These are phyloP conservation scores for Ptychoptera contaminata DNA, from an alignment of 2,888 invertebrate genomes.

Conservation along the genomic window DNA sequence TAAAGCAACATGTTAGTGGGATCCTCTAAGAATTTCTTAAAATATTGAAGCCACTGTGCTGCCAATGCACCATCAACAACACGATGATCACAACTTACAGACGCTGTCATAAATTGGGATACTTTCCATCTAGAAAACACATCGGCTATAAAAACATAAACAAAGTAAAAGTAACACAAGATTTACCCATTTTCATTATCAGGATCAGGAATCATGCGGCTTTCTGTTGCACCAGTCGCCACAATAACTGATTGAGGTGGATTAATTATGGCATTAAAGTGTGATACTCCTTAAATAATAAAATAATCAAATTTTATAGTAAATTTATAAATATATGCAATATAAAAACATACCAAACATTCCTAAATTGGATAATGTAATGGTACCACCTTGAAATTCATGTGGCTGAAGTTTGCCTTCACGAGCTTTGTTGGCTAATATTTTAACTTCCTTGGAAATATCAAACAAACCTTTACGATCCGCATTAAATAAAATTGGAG, in stretches of 20 bases:
- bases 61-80: constrained; percentile 97
- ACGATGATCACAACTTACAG: constrained; percentile 92
- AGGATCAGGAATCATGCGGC: constrained; percentile 56
- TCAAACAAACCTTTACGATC: constrained; percentile 77
- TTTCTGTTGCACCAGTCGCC: constrained; percentile 72
- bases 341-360: constrained; percentile 55
- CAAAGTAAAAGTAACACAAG: neutral
- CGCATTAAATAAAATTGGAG: constrained; percentile 87
- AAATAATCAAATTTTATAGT: neutral
- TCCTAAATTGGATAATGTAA: constrained; percentile 87
- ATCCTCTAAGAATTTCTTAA: constrained; percentile 78
- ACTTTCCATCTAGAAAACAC: constrained; percentile 44
- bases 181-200: constrained; percentile 55
- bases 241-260: constrained; percentile 92
- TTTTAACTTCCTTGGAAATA: constrained; percentile 65
- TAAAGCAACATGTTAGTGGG: constrained; percentile 89
- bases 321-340: neutral
- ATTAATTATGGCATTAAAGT: constrained; percentile 88
- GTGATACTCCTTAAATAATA: constrained; percentile 48
- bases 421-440: constrained; percentile 70
- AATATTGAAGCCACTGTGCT: constrained; percentile 85
- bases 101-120: constrained; percentile 70
- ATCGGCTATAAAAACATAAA: constrained; percentile 4
- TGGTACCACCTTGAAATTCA: constrained; percentile 93
- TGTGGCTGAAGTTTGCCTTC: constrained; percentile 80